Conservation (phyloP, 2,797 vertebrate species). For the Myotis vivesi region DNA sequence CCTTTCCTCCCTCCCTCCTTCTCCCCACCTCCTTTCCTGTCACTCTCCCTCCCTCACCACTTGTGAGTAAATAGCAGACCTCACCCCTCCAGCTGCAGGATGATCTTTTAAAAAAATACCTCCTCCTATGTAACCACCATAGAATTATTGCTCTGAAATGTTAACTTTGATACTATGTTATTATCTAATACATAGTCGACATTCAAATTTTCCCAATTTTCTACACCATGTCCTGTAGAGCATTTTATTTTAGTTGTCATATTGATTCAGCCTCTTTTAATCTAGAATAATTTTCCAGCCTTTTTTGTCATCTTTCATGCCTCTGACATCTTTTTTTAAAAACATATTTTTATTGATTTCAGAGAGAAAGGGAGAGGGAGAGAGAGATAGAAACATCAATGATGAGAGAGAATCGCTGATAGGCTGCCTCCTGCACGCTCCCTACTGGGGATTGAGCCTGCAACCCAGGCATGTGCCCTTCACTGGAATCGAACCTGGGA, state of each 20-base stretch:
- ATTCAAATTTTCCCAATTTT: constrained; percentile 6
- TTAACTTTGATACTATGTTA: neutral
- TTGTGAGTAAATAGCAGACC: neutral
- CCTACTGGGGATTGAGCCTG: no score
- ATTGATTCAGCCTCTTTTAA: neutral
- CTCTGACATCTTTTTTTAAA: neutral
- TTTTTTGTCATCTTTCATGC: neutral
- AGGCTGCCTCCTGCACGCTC: no score
- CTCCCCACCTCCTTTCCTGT: neutral
- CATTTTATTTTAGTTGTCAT: neutral
- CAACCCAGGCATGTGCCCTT: no score
- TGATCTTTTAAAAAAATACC: neutral
- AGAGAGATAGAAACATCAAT: no score
- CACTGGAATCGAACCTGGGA: no score
- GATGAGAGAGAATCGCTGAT: no score
- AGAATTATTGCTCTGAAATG: neutral
- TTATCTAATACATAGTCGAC: neutral
- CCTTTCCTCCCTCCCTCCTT: neutral
- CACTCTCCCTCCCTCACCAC: neutral
- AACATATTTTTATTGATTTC: no score
- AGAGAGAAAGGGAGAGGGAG: no score
- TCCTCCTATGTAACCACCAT: neutral
- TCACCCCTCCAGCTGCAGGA: neutral
- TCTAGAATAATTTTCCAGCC: neutral
- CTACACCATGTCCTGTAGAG: neutral